Evolutionary conservation across 1,140 invertebrate species (phyloP).

Genomic region (Zaprionus africanus): DNA sequence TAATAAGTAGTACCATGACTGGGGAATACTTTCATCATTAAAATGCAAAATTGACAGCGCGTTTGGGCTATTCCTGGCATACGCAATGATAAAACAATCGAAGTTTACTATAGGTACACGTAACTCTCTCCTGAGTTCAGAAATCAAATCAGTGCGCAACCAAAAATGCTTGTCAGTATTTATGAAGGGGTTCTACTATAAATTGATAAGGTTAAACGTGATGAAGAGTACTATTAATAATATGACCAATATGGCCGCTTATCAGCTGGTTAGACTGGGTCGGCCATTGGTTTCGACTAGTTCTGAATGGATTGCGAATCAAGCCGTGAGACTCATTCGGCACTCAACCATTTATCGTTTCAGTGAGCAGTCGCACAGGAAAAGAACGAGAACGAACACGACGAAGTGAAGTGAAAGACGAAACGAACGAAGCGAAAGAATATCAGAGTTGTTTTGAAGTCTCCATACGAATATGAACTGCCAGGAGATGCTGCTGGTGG

Average conservation of each 20-base stretch:
- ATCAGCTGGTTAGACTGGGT: slow-evolving; percentile 31
- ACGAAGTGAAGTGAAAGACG: neutral
- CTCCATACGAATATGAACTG: slow-evolving; percentile 44
- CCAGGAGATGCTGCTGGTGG: slow-evolving; percentile 59
- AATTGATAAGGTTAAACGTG: neutral
- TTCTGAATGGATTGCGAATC: slow-evolving; percentile 9
- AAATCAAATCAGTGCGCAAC: neutral
- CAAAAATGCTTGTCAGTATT: neutral
- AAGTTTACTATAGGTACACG: neutral
- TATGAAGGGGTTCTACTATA: neutral
- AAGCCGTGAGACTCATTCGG: neutral
- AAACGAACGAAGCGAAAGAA: neutral
- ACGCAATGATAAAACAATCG: neutral
- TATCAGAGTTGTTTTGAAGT: neutral
- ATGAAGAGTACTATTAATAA: slow-evolving; percentile 1
- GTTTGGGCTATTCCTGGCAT: neutral
- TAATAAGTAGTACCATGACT: neutral
- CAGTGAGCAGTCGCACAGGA: slow-evolving; percentile 32
- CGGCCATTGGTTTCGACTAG: slow-evolving; percentile 15
- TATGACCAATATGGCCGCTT: slow-evolving; percentile 44
- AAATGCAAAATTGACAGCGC: neutral
- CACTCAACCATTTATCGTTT: slow-evolving; percentile 43
- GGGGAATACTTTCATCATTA: neutral
- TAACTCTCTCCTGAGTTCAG: neutral
- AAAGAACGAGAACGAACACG: slow-evolving; percentile 16